Conservation (phyloP, 1,140 invertebrate species). For the Bombus waltoni region DNA sequence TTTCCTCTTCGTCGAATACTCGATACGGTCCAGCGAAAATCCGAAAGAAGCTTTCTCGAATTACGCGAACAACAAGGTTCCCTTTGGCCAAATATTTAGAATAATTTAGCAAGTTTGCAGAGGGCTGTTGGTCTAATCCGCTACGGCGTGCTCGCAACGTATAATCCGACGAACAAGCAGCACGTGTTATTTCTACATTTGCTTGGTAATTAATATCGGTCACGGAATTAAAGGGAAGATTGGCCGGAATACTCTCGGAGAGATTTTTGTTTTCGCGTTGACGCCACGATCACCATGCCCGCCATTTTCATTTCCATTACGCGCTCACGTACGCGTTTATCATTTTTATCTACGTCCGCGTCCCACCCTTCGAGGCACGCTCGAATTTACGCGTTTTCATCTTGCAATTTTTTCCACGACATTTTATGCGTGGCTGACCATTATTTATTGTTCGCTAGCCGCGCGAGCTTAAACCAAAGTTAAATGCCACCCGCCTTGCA, state of each 20-base stretch:
- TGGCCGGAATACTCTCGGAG: background rate
- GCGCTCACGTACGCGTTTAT: slow-evolving; percentile 30
- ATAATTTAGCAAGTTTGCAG: slow-evolving; percentile 29
- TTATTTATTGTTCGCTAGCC: slow-evolving; percentile 29
- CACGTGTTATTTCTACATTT: slow-evolving; percentile 47
- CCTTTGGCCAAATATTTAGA: slow-evolving; percentile 23
- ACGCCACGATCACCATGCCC: background rate
- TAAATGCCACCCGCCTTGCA: background rate
- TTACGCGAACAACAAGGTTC: background rate
- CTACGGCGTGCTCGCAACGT: background rate
- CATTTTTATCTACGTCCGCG: slow-evolving; percentile 32
- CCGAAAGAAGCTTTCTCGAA: background rate
- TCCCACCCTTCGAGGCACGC: background rate
- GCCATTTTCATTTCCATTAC: slow-evolving; percentile 38
- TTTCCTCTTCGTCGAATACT: background rate
- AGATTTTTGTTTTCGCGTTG: background rate
- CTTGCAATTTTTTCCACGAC: slow-evolving; percentile 27
- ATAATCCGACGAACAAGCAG: slow-evolving; percentile 13
- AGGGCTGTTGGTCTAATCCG: slow-evolving; percentile 4
- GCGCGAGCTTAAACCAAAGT: slow-evolving; percentile 8
- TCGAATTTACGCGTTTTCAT: slow-evolving; percentile 40
- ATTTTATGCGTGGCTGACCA: slow-evolving; percentile 19
- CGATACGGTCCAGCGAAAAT: background rate
- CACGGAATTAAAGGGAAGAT: background rate
- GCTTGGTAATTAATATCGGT: slow-evolving; percentile 38